These are phyloP conservation scores for Matsumyia berberina DNA, from an alignment of 2,888 invertebrate genomes.

Conservation along the genomic window DNA sequence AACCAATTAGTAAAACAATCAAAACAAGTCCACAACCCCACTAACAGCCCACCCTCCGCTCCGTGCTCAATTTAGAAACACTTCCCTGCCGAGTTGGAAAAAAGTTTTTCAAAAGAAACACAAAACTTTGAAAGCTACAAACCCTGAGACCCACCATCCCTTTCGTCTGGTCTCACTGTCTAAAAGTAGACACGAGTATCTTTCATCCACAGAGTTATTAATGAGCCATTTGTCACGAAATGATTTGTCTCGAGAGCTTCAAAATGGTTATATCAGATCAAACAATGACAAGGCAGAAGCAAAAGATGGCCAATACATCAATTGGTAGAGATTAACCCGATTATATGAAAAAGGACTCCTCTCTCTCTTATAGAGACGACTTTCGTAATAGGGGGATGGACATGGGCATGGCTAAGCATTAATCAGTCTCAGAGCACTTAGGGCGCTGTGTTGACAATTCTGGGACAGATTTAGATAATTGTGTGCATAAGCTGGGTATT, in stretches of 20 bases:
- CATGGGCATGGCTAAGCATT: neutral
- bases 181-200: no score
- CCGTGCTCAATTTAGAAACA: neutral
- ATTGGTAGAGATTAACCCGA: neutral
- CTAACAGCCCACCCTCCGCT: no score
- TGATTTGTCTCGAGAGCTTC: neutral
- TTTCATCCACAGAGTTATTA: neutral
- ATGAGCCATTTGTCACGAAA: neutral
- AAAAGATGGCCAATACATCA: no score
- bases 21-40: conserved; percentile 1
- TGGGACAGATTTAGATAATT: neutral
- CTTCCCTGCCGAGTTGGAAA: neutral
- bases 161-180: neutral
- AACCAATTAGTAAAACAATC: neutral
- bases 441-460: neutral
- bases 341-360: neutral
- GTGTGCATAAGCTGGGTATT: neutral
- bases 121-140: neutral
- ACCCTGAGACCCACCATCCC: neutral
- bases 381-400: neutral
- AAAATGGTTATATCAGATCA: neutral
- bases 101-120: neutral
- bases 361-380: neutral
- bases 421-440: neutral
- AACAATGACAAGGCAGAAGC: neutral